Evolutionary conservation across 1,140 invertebrate genomes (phyloP), one percentile per base, ranked within the genome.

Genomic region (Oppia nitens): DNA sequence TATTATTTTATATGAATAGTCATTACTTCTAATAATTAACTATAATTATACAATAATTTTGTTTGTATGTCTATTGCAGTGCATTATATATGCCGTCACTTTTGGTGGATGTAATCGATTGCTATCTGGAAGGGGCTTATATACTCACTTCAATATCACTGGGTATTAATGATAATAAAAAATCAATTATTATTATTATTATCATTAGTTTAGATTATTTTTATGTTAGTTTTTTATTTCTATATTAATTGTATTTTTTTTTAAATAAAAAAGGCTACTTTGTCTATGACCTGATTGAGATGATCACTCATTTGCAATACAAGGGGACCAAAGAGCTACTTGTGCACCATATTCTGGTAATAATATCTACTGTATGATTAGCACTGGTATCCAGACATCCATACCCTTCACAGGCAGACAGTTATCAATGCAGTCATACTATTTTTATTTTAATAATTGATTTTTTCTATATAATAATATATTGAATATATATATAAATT

Each of bases 271-370:
- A 3, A 55, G 53, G 53, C 3, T 57, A 57, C 25, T 57, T 57
- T 23, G n/a, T 57, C 1, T 57, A 57, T 26, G 56, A 57, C 28
- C 48, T 47, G 3, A 11, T 50, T 20, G 56, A 57, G 25, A 57
- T 57, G 56, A 17, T 52, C 17, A 48, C 47, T 26, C 17, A 51
- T 57, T 1, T 27, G 3, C n/a, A 57, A 3, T 49, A 57, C 3
- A 57, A 57, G 28, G 56, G 56, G 12, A 49, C 56, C 1, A 21
- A 20, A n/a, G 56, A 57, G 25, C 40, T 57, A 23, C 9, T 57
- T 14, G 12, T 57, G 2, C 56, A 57, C 50, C 56, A 57, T 24
- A 11, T 57, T 57, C 17, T 57, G 3, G 55, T 57, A 57, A 20
- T n/a, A n/a, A n/a, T n/a, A n/a, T n/a, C n/a, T n/a, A n/a, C n/a